Evolutionary conservation across 1,140 invertebrate genomes (phyloP), one percentile per base, ranked within the genome.

Genomic region (Marisa cornuarietis): DNA sequence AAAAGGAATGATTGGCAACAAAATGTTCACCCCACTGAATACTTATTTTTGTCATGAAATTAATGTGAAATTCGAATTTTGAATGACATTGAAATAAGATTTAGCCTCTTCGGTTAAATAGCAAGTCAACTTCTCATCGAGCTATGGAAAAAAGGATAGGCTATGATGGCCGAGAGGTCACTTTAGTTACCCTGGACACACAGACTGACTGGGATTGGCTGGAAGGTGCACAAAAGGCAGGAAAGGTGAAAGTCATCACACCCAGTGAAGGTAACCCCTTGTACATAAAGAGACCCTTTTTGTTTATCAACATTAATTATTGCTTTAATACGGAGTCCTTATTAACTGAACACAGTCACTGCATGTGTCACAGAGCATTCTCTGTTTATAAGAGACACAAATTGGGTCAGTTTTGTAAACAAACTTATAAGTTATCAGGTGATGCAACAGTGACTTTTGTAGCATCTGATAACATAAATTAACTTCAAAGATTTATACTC

Each of bases 181-280:
- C 76, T 18, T 79, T 87, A 68, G 84, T 87, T 14, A 84, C 87
- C n/a, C 71, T 86, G 31, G 84, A 87, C 51, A 87, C 87, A 58
- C 88, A 89, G 82, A 89, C 88, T 63, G 88, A 89, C 72, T 89
- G 87, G 88, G 84, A 87, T 42, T 89, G 88, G 88, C 58, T 88
- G 58, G 81, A 88, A 54, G 81, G 85, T n/a, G 84, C 81, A 42
- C 81, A 77, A 7, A 68, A 24, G 31, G 14, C 76, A 11, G 26
- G 22, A 62, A 77, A 69, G 22, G 65, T 54, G 62, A 77, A 77
- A 63, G 31, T 69, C 49, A 20, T 77, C 13, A 10, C 66, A 8
- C 76, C 76, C 8, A 77, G 61, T 69, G 76, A 77, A 51, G 76
- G 76, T 77, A 13, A 76, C 61, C n/a, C 31, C 31, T 42, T 42